These are phyloP conservation scores for Solea senegalensis DNA, from an alignment of 2,113 vertebrate species.

Conservation along the genomic window DNA sequence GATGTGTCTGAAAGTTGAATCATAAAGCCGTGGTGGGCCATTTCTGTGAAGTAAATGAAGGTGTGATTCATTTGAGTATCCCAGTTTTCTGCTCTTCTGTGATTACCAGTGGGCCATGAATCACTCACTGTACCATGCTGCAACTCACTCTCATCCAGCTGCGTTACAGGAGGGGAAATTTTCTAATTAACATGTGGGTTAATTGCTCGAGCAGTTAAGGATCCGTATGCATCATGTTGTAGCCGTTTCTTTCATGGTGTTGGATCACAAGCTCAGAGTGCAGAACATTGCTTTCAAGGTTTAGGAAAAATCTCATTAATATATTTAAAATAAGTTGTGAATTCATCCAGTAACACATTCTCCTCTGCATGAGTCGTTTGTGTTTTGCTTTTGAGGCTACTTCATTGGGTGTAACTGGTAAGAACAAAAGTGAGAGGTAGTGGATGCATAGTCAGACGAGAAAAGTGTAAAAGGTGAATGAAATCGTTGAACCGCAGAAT, in stretches of 20 bases:
- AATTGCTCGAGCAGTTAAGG: slow-evolving; percentile 63
- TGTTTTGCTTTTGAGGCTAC: background rate
- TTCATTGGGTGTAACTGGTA: background rate
- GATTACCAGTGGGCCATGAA: slow-evolving; percentile 74
- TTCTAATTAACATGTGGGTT: slow-evolving; percentile 78
- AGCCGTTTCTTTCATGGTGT: slow-evolving; percentile 13
- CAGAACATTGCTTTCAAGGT: background rate
- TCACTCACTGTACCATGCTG: slow-evolving; percentile 62
- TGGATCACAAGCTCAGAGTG: background rate
- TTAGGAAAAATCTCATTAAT: no score
- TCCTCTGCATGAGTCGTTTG: background rate
- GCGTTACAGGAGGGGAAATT: slow-evolving; percentile 60
- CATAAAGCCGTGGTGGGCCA: slow-evolving; percentile 64
- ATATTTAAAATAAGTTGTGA: no score
- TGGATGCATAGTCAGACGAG: no score
- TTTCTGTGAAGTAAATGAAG: slow-evolving; percentile 70
- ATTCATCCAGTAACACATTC: no score
- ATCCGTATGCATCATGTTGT: slow-evolving; percentile 47
- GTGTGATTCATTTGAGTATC: slow-evolving; percentile 70
- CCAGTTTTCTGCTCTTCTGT: slow-evolving; percentile 62
- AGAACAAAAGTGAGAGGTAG: background rate
- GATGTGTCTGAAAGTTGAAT: slow-evolving; percentile 51
- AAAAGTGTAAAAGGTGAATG: background rate
- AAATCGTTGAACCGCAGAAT: background rate
- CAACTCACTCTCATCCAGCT: slow-evolving; percentile 51